Base-by-base conservation (phyloP, 2,113 vertebrate species). In the Phodopus roborovskii region DNA sequence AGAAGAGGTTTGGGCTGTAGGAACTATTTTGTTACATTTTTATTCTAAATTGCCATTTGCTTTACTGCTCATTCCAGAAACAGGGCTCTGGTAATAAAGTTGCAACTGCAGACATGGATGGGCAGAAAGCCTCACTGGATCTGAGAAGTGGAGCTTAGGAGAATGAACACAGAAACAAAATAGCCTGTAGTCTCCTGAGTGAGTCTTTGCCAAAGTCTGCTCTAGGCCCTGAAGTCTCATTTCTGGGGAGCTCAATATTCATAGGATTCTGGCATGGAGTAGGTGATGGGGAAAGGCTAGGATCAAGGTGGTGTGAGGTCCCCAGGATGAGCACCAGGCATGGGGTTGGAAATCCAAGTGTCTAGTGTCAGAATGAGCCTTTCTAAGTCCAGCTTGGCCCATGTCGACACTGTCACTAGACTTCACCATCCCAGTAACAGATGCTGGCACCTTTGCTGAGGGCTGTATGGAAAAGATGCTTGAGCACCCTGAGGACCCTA, bases 191-290 rank as follows among this genome's bases (percentile, higher is more conserved):
- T 62, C 62, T 58, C 48, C 26, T 24, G 26, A 79, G 45, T 70
- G 45, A 75, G 66, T 22, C 15, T 48, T 17, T 17, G 9, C 12
- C 26, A 11, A 6, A 0, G 0, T 70, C 42, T 50, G 39, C 11
- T 73, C 45, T 15, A 0, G 5, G 28, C 39, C 60, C 20, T 24
- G 0, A 0, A 0, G 2, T 30, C 1, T 13, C 33, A 33, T 56
- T 48, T 64, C n/a, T 11, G 3, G 7, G 78, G 45, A 84, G 22
- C 45, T 48, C 75, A 56, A 33, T 1, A 19, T 4, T 22, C 70
- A 33, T 39, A 73, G 24, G 10, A 48, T 11, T 30, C 4, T 30
- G 81, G 75, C 62, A 16, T 0, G 0, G 7, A 42, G 15, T 33
- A 6, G 0, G 50, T n/a, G 17, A 56, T 17, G 53, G 62, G n/a